Evolutionary conservation across 2,797 vertebrate species (phyloP).

Genomic region (Rhinella marina): DNA sequence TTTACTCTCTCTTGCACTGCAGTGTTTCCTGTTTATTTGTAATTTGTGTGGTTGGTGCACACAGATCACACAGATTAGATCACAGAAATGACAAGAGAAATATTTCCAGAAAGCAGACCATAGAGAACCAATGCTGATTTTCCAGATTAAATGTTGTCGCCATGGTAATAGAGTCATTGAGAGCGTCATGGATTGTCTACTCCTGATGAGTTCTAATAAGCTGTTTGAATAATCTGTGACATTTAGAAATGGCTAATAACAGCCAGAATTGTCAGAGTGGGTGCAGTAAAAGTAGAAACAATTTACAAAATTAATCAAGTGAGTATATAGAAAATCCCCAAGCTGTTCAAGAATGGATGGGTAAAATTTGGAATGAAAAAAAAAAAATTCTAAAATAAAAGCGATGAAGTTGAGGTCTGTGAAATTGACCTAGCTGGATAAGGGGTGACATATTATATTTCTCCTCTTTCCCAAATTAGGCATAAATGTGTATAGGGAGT

Average conservation of each 20-base stretch:
- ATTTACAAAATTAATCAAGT: slow-evolving; percentile 60
- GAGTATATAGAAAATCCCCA: slow-evolving; percentile 44
- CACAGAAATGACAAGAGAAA: slow-evolving; percentile 32
- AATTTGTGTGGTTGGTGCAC: not conserved
- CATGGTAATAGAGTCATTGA: slow-evolving; percentile 55
- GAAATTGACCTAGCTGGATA: not conserved
- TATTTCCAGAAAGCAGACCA: slow-evolving; percentile 25
- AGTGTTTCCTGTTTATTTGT: slow-evolving; percentile 2
- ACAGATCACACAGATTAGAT: slow-evolving; percentile 23
- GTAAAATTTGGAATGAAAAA: slow-evolving; percentile 29
- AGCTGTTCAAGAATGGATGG: slow-evolving; percentile 30
- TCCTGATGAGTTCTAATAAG: slow-evolving; percentile 63
- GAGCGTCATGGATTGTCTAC: slow-evolving; percentile 46
- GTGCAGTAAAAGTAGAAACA: slow-evolving; percentile 57
- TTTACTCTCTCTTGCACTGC: not conserved
- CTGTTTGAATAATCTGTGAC: slow-evolving; percentile 66
- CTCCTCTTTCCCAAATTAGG: no score
- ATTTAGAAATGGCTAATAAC: slow-evolving; percentile 49
- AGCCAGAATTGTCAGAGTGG: slow-evolving; percentile 65
- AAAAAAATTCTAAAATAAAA: not conserved
- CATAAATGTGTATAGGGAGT: no score
- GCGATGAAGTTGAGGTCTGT: not conserved
- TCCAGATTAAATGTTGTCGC: slow-evolving; percentile 53
- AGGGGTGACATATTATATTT: not conserved
- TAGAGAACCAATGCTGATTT: slow-evolving; percentile 49